Base-by-base conservation (phyloP, 2,113 vertebrate genomes). In the Uria lomvia region DNA sequence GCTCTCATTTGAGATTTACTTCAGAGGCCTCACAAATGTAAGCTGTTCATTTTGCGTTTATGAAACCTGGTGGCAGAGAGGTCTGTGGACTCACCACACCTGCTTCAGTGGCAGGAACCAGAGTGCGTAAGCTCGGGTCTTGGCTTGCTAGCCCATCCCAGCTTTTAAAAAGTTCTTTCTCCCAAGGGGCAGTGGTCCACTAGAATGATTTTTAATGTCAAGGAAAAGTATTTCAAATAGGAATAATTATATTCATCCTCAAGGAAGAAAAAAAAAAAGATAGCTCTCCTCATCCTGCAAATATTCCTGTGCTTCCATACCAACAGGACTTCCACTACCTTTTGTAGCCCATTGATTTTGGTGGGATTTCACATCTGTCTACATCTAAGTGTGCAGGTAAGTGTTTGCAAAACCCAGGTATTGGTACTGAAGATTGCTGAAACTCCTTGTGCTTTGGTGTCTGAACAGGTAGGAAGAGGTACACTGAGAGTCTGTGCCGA, bases 81-180 rank as follows among this genome's bases (percentile, higher is more conserved):
- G 17, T 81, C n/a, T 72, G 6, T 74, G 49, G 34, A 50, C 15
- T 75, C 22, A 73, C 17, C 4, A 0, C 49, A 53, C 0, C 38
- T 38, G 22, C 8, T 12, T 66, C 52, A 67, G 43, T 1, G 5
- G 15, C 24, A 68, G 21, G 29, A 83, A 30, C 6, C 2, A 9
- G 14, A 26, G 7, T 42, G 9, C 0, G 0, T 50, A 65, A 40
- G 2, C 2, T 18, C 22, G 47, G 16, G 6, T 16, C 34, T 88
- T 62, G 20, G 4, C 24, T 73, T 62, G 16, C 16, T 80, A 75
- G 34, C 16, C 76, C 12, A 66, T 53, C 14, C 9, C 22, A 58
- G 23, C 27, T 68, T 71, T 79, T 50, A 85, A 67, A 59, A 1
- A 47, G 15, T 40, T 82, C 5, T 36, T 92, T 40, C 40, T 34